phyloP scores from a whole-genome alignment of 2,888 invertebrate species.

The Napeogenes inachia region DNA sequence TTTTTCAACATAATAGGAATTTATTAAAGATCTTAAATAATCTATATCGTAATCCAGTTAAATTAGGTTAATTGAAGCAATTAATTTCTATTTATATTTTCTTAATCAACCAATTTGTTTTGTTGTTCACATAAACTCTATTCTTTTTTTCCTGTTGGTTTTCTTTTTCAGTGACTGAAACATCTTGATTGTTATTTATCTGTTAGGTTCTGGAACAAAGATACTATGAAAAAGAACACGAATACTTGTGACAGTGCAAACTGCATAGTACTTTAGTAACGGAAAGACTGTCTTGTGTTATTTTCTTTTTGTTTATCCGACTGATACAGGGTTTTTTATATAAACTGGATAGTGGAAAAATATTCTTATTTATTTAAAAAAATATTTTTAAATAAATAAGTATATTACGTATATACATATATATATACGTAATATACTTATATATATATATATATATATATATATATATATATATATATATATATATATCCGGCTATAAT shows the following conservation, averaged over 20 bases:
- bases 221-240: conserved; percentile 34
- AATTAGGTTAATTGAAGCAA: too few relatives aligned
- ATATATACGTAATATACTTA: not conserved
- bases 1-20: too few relatives aligned
- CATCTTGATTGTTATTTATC: conserved; percentile 15
- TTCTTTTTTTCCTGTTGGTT: too few relatives aligned
- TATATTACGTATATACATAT: too few relatives aligned
- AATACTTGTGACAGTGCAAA: conserved; percentile 42
- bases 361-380: too few relatives aligned
- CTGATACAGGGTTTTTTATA: conserved; percentile 28
- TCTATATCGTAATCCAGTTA: too few relatives aligned
- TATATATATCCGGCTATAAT: too few relatives aligned
- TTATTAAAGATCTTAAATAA: too few relatives aligned
- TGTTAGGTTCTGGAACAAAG: conserved; percentile 31
- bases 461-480: too few relatives aligned
- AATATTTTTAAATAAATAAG: not conserved
- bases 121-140: too few relatives aligned
- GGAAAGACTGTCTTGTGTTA: conserved; percentile 41
- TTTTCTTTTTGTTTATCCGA: conserved; percentile 38
- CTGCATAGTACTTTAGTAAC: conserved; percentile 38
- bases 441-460: not conserved
- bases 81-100: too few relatives aligned
- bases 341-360: conserved; percentile 16
- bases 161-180: not conserved
- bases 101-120: too few relatives aligned